phyloP scores from a whole-genome alignment of 2,113 vertebrate species.

The Capra hircus region DNA sequence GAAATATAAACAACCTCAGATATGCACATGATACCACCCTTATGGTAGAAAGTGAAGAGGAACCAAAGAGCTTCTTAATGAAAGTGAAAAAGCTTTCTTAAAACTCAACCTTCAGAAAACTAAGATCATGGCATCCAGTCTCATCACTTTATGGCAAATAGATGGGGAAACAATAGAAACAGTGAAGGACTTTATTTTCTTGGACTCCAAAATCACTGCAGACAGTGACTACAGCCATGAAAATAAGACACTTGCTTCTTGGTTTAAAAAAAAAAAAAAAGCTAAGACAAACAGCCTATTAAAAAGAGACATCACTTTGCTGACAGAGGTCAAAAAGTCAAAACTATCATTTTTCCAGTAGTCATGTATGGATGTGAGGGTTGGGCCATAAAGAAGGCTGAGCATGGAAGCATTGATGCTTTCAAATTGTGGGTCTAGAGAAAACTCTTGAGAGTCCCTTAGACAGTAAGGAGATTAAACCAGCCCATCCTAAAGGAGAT shows the following conservation, averaged over 20 bases:
- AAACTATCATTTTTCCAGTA: too few relatives aligned
- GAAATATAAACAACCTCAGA: neutral
- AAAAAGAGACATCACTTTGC: neutral
- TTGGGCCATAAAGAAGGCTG: too few relatives aligned
- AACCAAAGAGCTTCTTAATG: neutral
- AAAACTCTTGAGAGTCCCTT: neutral
- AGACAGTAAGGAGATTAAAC: neutral
- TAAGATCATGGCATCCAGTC: neutral
- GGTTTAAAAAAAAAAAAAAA: neutral
- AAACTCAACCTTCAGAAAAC: neutral
- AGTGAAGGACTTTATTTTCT: neutral
- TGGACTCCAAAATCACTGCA: neutral
- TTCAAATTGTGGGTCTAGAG: too few relatives aligned
- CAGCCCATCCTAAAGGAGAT: neutral
- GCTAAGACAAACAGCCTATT: neutral
- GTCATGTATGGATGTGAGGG: too few relatives aligned
- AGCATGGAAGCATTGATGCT: fast-evolving
- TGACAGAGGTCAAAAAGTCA: neutral
- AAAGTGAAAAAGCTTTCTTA: neutral
- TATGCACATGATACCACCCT: neutral
- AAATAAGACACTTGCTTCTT: neutral
- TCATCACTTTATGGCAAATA: neutral
- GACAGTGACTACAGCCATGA: neutral
- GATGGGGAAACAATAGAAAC: neutral
- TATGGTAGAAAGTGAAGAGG: neutral